Evolutionary conservation across 1,140 invertebrate genomes (phyloP).

Genomic region (Chelonus insularis): DNA sequence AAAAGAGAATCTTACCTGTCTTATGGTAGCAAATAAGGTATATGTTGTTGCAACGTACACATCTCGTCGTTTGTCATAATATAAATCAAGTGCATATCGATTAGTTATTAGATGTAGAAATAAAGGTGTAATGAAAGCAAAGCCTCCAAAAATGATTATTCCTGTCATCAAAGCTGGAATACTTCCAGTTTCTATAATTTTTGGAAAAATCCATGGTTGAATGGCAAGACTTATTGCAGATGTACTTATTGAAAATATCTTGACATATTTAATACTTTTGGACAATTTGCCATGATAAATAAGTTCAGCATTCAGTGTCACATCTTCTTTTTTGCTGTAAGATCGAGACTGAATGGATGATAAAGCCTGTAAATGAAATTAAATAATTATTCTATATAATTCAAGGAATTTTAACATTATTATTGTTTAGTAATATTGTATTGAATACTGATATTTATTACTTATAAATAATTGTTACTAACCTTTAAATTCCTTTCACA

Average conservation of each 20-base stretch:
- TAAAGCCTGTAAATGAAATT: no score
- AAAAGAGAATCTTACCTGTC: slow-evolving; percentile 31
- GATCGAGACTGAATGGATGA: no score
- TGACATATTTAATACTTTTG: slow-evolving; percentile 71
- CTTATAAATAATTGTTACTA: no score
- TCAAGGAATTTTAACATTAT: no score
- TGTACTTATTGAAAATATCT: slow-evolving; percentile 79
- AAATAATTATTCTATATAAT: no score
- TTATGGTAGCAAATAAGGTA: slow-evolving; percentile 63
- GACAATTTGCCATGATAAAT: slow-evolving; percentile 71
- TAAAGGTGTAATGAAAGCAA: slow-evolving; percentile 81
- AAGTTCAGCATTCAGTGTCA: no score
- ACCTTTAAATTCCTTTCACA: no score
- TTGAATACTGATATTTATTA: no score
- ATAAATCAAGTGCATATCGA: slow-evolving; percentile 80
- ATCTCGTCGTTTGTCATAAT: slow-evolving; percentile 68
- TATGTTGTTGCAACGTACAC: slow-evolving; percentile 73
- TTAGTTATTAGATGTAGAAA: slow-evolving; percentile 81
- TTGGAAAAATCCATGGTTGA: slow-evolving; percentile 74
- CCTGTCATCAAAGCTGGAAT: slow-evolving; percentile 63
- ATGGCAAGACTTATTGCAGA: slow-evolving; percentile 69
- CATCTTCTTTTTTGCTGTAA: no score
- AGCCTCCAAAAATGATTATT: slow-evolving; percentile 72
- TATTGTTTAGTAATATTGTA: no score
- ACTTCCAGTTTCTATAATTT: slow-evolving; percentile 62